Evolutionary conservation across 2,888 invertebrate species (phyloP).

Genomic region (Monopis laevigella): DNA sequence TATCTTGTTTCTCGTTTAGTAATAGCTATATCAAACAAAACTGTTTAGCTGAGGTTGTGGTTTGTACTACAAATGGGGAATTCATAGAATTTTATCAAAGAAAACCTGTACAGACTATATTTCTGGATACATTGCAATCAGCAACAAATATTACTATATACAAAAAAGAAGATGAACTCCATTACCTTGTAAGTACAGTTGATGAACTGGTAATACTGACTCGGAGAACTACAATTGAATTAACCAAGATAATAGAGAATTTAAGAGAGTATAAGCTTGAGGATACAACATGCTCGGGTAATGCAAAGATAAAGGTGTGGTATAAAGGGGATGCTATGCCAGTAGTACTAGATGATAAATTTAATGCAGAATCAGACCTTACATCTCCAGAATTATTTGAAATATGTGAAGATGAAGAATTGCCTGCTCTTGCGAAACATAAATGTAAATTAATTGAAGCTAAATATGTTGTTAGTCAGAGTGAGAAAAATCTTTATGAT

Average conservation of each 20-base stretch:
- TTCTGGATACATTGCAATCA: slow-evolving; percentile 21
- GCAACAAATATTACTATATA: slow-evolving; percentile 31
- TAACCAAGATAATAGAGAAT: slow-evolving; percentile 29
- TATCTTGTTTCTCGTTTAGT: slow-evolving; percentile 40
- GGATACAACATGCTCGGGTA: slow-evolving; percentile 34
- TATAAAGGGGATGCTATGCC: slow-evolving; percentile 40
- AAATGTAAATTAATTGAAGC: slow-evolving; percentile 40
- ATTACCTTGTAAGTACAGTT: slow-evolving; percentile 33
- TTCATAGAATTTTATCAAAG: slow-evolving; percentile 40
- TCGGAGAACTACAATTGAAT: slow-evolving; percentile 24
- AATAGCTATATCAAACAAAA: slow-evolving; percentile 41
- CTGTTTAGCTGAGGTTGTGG: slow-evolving; percentile 34
- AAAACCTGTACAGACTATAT: slow-evolving; percentile 29
- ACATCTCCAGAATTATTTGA: neutral
- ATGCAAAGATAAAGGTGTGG: slow-evolving; percentile 32
- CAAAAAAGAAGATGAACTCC: slow-evolving; percentile 34
- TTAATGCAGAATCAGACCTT: slow-evolving; percentile 24
- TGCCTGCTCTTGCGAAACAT: neutral
- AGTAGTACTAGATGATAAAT: slow-evolving; percentile 43
- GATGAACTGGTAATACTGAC: slow-evolving; percentile 36
- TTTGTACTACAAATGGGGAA: slow-evolving; percentile 39
- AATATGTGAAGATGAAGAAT: neutral
- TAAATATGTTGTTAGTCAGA: slow-evolving; percentile 33
- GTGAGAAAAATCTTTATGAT: slow-evolving; percentile 32
- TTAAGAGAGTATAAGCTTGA: slow-evolving; percentile 33